Conservation (phyloP, 1,140 invertebrate species). For the Oryctes rhinoceros region DNA sequence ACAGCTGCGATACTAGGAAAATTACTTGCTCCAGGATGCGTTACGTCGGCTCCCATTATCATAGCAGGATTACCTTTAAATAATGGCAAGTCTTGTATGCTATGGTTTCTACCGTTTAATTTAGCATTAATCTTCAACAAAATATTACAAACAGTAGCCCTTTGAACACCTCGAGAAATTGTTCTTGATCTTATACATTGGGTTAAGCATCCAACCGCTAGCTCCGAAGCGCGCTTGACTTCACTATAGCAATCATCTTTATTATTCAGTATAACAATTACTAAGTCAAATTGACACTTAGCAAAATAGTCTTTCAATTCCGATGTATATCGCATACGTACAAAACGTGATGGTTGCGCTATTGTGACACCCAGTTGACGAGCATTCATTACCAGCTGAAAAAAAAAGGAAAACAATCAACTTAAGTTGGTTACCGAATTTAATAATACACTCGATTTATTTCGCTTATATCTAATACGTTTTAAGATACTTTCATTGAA, state of each 20-base stretch:
- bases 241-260: conserved; percentile 55
- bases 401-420: not conserved
- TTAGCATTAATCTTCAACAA: conserved; percentile 88
- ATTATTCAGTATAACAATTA: conserved; percentile 65
- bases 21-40: conserved; percentile 74
- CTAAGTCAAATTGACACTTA: conserved; percentile 57
- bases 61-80: conserved; percentile 58
- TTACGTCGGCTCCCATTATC: conserved; percentile 81
- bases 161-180: conserved; percentile 67
- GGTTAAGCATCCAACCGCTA: conserved; percentile 77
- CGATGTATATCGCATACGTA: not conserved
- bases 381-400: not conserved
- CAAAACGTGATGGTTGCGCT: not conserved
- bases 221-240: conserved; percentile 81
- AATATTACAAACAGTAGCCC: conserved; percentile 69
- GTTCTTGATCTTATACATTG: conserved; percentile 80
- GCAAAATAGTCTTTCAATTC: conserved; percentile 48
- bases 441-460: not conserved
- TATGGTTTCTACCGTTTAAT: conserved; percentile 84
- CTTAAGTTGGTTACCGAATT: not conserved
- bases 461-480: no score
- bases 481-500: no score
- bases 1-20: conserved; percentile 88
- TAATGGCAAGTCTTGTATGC: conserved; percentile 58
- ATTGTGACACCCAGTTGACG: not conserved